Evolutionary conservation across 2,797 vertebrate genomes (phyloP), one percentile per base, ranked within the genome.

Genomic region (Clarias laeviceps): DNA sequence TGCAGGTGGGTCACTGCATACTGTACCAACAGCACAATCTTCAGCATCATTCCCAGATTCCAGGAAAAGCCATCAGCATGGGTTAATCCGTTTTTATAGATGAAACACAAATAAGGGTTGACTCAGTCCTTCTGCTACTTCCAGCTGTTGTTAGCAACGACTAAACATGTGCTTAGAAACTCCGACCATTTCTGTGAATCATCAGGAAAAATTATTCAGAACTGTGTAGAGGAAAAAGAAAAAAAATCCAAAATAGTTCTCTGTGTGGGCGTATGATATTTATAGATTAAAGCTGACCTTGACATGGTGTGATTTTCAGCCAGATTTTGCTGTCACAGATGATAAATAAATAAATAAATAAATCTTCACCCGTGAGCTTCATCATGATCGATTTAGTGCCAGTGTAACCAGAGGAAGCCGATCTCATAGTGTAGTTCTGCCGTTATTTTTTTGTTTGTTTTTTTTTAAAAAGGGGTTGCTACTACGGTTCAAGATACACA

Each of bases 1-100:
- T 95, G 90, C 97, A 99, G 98, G 97, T 98, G 96, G 96, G 98
- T 95, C 91, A 85, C 32, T 54, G n/a, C 50, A 54, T 54, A 54
- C 61, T 82, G 57, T 50, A 74, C 29, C 79, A 14, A 65, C 77
- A 66, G 56, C 56, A 57, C 45, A 32, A 2, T 82, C 12, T 82
- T 69, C 37, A 27, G 24, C 37, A 45, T 65, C 40, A 50, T 65
- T 40, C 37, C 24, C 24, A 65, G 1, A 0, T 45, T 80, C 17
- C n/a, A 50, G 37, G 34, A 14, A 81, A 56, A n/a, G 65, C 12
- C 50, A 84, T 45, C 34, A 45, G 29, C 61, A 56, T 66, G 73
- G 29, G 27, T 66, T 84, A 24, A 66, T n/a, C 29, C 4, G 14
- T 17, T 54, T 45, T 77, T 15, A 50, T 50, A 32, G 15, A 65